These are phyloP conservation scores for Danaus plexippus DNA, from an alignment of 1,140 invertebrate species.

Conservation along the genomic window DNA sequence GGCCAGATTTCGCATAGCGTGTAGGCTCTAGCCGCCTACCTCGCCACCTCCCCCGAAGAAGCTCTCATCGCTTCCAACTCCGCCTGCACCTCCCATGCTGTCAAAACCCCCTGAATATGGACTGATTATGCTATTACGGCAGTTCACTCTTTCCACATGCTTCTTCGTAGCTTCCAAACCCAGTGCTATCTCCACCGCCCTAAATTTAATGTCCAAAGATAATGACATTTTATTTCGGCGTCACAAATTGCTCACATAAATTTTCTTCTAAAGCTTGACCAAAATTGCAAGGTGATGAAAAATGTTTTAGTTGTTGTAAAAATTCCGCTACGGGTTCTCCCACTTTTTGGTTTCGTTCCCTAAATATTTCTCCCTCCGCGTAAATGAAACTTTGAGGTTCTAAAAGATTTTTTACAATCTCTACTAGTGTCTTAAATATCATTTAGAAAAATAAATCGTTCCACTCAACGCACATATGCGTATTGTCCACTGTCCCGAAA, in stretches of 20 bases:
- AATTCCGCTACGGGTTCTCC: neutral
- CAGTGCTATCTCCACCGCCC: conserved; percentile 21
- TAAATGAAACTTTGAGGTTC: conserved; percentile 35
- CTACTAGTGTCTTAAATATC: conserved; percentile 18
- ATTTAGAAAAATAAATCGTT: conserved; percentile 15
- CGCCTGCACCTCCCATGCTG: no score
- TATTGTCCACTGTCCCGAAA: conserved; percentile 10
- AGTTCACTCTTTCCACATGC: no score
- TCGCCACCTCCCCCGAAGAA: conserved; percentile 14
- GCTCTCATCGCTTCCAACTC: no score
- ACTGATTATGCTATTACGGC: no score
- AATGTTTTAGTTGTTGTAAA: neutral
- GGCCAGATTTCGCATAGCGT: conserved; percentile 5
- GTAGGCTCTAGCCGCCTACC: conserved; percentile 12
- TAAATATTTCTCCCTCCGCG: conserved; percentile 39
- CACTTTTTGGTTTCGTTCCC: conserved; percentile 24
- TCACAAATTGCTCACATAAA: neutral
- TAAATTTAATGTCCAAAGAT: conserved; percentile 13
- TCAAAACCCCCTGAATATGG: no score
- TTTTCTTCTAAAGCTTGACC: neutral
- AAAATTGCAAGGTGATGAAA: neutral
- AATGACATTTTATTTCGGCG: conserved; percentile 4
- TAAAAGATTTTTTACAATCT: conserved; percentile 35
- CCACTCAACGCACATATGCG: conserved; percentile 18
- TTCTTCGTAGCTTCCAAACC: conserved; percentile 20